Conservation (phyloP, 2,797 vertebrate genomes). For the Cichlasoma orientale region DNA sequence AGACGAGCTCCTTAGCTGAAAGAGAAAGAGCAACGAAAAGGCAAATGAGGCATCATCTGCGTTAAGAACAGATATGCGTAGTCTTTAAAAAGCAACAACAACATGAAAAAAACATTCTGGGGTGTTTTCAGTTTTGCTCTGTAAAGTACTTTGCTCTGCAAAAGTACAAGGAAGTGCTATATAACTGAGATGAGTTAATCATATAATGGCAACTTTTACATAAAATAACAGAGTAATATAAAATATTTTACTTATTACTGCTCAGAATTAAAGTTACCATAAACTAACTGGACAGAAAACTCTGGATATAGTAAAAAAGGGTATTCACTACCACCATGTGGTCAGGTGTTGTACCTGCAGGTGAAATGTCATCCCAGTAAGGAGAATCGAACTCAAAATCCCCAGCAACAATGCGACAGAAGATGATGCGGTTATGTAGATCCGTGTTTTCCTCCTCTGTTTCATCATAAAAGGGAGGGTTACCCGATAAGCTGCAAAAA, state of each 20-base stretch:
- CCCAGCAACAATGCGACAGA: slow-evolving; percentile 88
- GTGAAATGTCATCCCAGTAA: slow-evolving; percentile 89
- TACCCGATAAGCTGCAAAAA: slow-evolving; percentile 83
- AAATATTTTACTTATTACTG: background rate
- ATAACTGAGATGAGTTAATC: no score
- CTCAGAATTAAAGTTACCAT: background rate
- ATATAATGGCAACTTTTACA: background rate
- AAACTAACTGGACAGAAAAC: background rate
- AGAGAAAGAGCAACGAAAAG: background rate
- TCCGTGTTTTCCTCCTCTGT: slow-evolving; percentile 88
- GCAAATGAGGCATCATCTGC: background rate
- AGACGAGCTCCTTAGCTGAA: slow-evolving; percentile 87
- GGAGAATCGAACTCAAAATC: slow-evolving; percentile 90
- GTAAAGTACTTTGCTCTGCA: background rate
- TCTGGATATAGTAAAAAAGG: background rate
- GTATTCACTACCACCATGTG: slow-evolving; percentile 55
- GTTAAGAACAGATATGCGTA: background rate
- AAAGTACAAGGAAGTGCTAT: no score
- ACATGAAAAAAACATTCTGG: rapidly evolving
- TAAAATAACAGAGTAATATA: background rate
- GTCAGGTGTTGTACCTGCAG: slow-evolving; percentile 77
- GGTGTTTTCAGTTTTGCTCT: background rate
- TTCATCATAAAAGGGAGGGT: slow-evolving; percentile 90
- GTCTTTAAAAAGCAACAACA: rapidly evolving
- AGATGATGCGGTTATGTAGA: slow-evolving; percentile 88